Evolutionary conservation across 2,797 vertebrate species (phyloP), one percentile per base, ranked within the genome.

Genomic region (Sciurus carolinensis): DNA sequence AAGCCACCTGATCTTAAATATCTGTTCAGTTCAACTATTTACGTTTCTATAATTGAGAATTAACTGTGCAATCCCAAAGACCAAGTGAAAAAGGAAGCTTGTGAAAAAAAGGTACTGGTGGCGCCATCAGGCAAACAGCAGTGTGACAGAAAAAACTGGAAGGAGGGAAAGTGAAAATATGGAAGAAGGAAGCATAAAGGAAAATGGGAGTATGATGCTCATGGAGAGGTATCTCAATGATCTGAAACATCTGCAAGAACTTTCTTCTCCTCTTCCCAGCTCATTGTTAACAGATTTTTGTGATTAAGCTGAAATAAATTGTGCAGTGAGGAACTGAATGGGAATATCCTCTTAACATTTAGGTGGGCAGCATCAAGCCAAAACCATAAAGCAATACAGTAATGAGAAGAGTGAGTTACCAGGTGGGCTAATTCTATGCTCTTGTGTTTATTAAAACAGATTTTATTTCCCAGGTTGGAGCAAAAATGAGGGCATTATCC

Each of bases 31-130:
- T 57, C 44, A 59, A 6, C 54, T 52, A 28, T 73, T 71, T 24
- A 36, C 33, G 12, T 33, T 50, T 84, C 62, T 87, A 12, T 77
- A 85, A 69, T 36, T 57, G 80, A 90, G 81, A 95, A 75, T 83
- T 64, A 84, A 52, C 26, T 90, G 20, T 77, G 36, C 52, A 90
- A 20, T 76, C 62, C 30, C 8, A 33, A 36, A 90, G 57, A 94
- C 39, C 33, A 71, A 26, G n/a, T 62, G 28, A 69, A 30, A 42
- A 85, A 90, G 67, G 39, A 89, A 95, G 7, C 11, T 17, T 42
- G 18, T 50, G 66, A 3, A n/a, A 20, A 59, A 77, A 87, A 69
- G 14, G 50, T 30, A 42, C 30, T 42, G 3, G 59, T 71, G 62
- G 15, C 12, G 59, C 7, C 42, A n/a, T 79, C 22, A 33, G 83